These are phyloP conservation scores for Tanaodytes sp. DNA, from an alignment of 2,888 invertebrate species.

Conservation along the genomic window DNA sequence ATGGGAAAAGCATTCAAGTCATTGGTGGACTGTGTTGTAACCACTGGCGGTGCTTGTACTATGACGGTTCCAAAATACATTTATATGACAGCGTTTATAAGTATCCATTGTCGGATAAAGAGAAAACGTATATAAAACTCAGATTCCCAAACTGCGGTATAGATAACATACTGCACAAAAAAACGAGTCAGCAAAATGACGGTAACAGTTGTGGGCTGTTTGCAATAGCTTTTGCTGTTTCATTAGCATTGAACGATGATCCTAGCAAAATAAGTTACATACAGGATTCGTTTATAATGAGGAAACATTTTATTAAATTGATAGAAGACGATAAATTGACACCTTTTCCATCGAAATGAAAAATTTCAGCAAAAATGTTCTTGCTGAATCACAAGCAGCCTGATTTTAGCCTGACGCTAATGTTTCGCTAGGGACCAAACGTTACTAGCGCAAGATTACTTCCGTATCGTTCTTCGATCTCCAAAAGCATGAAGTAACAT, in stretches of 20 bases:
- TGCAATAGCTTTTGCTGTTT: conserved; percentile 44
- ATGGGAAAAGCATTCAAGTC: conserved; percentile 24
- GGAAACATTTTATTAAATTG: not conserved
- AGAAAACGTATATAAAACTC: conserved; percentile 31
- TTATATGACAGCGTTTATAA: conserved; percentile 43
- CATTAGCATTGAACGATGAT: conserved; percentile 1
- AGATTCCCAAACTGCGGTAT: conserved; percentile 28
- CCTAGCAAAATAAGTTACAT: not conserved
- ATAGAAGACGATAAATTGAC: not conserved
- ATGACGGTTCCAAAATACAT: conserved; percentile 28
- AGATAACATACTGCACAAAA: conserved; percentile 13
- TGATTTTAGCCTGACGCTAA: too few relatives aligned
- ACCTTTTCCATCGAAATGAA: not conserved
- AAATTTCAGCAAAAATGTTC: too few relatives aligned
- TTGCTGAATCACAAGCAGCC: too few relatives aligned
- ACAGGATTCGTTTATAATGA: not conserved
- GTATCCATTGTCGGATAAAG: conserved; percentile 8
- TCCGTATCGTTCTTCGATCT: too few relatives aligned
- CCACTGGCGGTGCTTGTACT: conserved; percentile 49
- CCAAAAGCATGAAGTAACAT: too few relatives aligned
- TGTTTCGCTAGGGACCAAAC: too few relatives aligned
- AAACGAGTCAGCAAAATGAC: conserved; percentile 36
- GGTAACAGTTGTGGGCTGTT: conserved; percentile 40
- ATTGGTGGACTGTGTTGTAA: conserved; percentile 34
- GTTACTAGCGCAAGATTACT: too few relatives aligned